Base-by-base conservation (phyloP, 2,113 vertebrate genomes). In the Elaphurus davidianus region DNA sequence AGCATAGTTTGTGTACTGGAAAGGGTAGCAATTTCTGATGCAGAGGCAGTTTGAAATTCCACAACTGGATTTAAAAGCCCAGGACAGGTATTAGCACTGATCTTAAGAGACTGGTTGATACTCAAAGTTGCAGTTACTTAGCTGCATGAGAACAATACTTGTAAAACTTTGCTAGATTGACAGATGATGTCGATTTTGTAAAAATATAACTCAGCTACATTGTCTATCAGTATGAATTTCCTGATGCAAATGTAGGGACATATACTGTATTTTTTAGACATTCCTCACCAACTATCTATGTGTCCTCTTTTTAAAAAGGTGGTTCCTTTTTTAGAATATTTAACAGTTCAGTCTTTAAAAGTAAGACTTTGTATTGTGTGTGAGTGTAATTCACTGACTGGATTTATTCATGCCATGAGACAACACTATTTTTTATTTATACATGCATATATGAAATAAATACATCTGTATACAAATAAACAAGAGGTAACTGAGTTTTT, bases 391-490 rank as follows among this genome's bases (percentile, higher is more conserved):
- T 96, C 95, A 93, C 85, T 95, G 95, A 97, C 92, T 82, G 83
- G 95, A 85, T 93, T 96, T 94, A 88, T 88, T 95, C 92, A 71
- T 92, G 50, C 52, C 86, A 81, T 91, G 33, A 74, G 57, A 98
- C 67, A 98, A 98, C 98, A 98, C 98, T 98, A 98, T 97, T 97
- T 97, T 96, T 98, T 96, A 98, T 98, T 98, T 98, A 98, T 97
- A 45, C 64, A 59, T 95, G 64, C 71, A 89, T 84, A 50, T n/a
- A 92, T 17, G n/a, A 91, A 98, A 97, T 98, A 97, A 97, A 97
- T 47, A 40, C 40, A 86, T 78, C 40, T 76, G 17, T 89, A 36
- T 88, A 36, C 47, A 96, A 88, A 83, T 67, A 54, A 79, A 8
- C 57, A 94, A 54, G 52, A 43, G 30, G 45, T 16, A 78, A 87